phyloP scores from a whole-genome alignment of 2,797 vertebrate species.

The Gorsachius magnificus region DNA sequence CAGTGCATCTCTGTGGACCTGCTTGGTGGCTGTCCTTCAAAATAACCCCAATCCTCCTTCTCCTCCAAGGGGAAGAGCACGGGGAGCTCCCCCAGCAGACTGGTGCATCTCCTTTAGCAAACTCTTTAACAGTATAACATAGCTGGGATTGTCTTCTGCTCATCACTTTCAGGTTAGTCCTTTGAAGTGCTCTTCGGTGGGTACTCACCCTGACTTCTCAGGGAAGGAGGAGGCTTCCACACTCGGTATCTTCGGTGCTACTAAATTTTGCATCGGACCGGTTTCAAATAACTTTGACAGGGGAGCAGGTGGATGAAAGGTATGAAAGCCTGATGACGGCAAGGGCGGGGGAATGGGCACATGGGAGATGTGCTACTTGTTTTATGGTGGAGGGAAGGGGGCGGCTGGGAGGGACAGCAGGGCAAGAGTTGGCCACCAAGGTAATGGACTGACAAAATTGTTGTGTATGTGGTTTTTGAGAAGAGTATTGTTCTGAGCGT shows the following conservation, averaged over 20 bases:
- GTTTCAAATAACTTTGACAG: background rate
- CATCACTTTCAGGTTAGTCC: background rate
- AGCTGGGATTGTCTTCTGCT: background rate
- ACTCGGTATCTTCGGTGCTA: rapidly evolving
- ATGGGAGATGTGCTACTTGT: background rate
- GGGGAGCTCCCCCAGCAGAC: background rate
- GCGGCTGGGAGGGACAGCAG: background rate
- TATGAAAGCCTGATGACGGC: too few species aligned
- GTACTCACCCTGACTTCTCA: background rate
- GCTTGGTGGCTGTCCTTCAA: background rate
- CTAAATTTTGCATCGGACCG: background rate
- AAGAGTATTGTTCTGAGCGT: background rate
- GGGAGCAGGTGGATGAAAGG: background rate
- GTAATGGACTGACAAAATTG: background rate
- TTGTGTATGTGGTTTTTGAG: background rate
- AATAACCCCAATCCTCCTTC: background rate
- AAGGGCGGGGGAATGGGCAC: background rate
- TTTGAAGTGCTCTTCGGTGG: background rate
- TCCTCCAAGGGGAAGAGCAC: background rate
- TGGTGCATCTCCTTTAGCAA: background rate
- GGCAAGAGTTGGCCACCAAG: background rate
- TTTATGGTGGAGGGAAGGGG: background rate
- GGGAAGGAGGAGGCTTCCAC: background rate
- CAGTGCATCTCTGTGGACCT: background rate
- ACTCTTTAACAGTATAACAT: background rate